Percentiles rank a stretch among this genome's conserved stretches.
These are phyloP conservation scores for Buceros bicornis DNA, from an alignment of 2,797 vertebrate species.

Conservation along the genomic window DNA sequence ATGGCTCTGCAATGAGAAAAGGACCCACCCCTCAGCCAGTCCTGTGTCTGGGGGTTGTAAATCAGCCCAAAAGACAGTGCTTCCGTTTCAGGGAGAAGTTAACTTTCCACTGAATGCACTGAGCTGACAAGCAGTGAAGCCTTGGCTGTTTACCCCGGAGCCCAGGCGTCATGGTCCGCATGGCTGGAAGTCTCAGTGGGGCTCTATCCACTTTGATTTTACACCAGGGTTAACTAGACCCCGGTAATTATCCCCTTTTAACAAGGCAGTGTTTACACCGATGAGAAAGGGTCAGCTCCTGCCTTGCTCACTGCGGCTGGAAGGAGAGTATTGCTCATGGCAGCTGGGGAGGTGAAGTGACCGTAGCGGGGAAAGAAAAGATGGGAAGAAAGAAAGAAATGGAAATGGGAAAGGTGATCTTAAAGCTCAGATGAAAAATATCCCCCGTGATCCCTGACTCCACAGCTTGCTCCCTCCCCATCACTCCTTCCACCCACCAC, in stretches of 20 bases:
- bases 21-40: background rate
- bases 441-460: slow-evolving; percentile 4
- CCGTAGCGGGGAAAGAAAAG: background rate
- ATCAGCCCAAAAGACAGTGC: background rate
- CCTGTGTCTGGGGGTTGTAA: background rate
- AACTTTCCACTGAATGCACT: slow-evolving; percentile 26
- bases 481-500: background rate
- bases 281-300: slow-evolving; percentile 55
- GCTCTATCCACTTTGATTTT: slow-evolving; percentile 73
- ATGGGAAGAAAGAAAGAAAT: slow-evolving; percentile 1
- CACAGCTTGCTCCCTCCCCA: background rate
- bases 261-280: slow-evolving; percentile 68
- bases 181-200: slow-evolving; percentile 42
- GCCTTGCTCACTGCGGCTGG: background rate
- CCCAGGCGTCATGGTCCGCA: slow-evolving; percentile 13
- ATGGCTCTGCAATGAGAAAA: background rate
- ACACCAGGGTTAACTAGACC: slow-evolving; percentile 65
- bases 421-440: slow-evolving; percentile 52
- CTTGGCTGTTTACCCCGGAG: slow-evolving; percentile 43
- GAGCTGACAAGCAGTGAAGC: slow-evolving; percentile 51
- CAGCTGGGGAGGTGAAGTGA: slow-evolving; percentile 26
- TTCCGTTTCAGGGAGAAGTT: slow-evolving; percentile 27
- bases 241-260: slow-evolving; percentile 70
- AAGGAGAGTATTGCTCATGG: slow-evolving; percentile 41
- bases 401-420: slow-evolving; percentile 36